These are phyloP conservation scores for Perodicticus potto DNA, from an alignment of 2,797 vertebrate genomes.

Conservation along the genomic window DNA sequence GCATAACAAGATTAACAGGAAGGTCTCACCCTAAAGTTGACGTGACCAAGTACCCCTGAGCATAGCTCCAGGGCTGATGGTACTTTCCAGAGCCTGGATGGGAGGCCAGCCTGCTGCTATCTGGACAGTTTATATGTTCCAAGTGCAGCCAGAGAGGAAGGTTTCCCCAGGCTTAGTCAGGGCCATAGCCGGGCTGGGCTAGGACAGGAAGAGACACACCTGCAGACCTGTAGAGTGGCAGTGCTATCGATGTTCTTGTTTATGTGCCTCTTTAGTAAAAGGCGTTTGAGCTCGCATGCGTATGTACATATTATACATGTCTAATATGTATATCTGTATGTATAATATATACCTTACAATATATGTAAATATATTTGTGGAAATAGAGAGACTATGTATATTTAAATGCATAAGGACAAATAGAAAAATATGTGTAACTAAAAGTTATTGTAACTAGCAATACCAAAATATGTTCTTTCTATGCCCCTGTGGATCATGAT, in stretches of 20 bases:
- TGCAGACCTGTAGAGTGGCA: background rate
- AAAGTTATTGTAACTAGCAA: background rate
- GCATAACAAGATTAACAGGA: background rate
- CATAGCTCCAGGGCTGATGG: background rate
- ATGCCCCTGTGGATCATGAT: background rate
- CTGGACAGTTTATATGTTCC: background rate
- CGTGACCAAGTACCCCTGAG: background rate
- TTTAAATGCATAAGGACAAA: background rate
- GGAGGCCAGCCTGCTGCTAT: background rate
- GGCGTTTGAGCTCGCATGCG: background rate
- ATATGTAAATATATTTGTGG: background rate
- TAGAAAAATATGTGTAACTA: background rate
- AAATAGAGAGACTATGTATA: background rate
- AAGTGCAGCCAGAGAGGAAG: background rate
- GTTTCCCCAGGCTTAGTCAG: background rate
- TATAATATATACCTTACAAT: background rate
- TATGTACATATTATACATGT: background rate
- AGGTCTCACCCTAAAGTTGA: background rate
- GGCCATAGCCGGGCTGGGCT: background rate
- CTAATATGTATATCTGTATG: background rate
- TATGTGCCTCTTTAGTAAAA: background rate
- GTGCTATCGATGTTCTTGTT: background rate
- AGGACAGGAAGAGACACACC: background rate
- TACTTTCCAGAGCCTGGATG: constrained; percentile 13
- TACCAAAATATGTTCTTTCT: background rate